These are phyloP conservation scores for Mechanitis messenoides DNA, from an alignment of 2,888 invertebrate species.

Conservation along the genomic window DNA sequence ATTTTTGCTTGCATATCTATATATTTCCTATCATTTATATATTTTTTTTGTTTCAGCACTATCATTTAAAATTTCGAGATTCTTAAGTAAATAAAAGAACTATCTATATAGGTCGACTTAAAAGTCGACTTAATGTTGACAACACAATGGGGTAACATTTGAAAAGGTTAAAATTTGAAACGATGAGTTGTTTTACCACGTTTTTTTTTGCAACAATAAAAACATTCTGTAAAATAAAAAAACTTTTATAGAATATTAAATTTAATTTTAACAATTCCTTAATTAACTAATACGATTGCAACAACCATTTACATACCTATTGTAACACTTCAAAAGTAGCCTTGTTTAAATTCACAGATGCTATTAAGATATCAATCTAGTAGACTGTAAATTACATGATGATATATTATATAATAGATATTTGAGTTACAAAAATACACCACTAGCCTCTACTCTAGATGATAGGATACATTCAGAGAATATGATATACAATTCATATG, in stretches of 20 bases:
- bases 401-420: no score
- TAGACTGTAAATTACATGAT: neutral
- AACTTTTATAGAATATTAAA: slow-evolving; percentile 52
- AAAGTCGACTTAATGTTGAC: no score
- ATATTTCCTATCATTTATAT: neutral
- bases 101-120: no score
- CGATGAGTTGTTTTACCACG: no score
- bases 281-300: slow-evolving; percentile 54
- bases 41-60: neutral
- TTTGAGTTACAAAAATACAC: neutral
- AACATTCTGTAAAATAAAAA: slow-evolving; percentile 28
- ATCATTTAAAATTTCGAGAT: neutral
- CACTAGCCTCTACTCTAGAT: neutral
- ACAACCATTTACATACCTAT: slow-evolving; percentile 52
- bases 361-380: slow-evolving; percentile 9
- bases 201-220: neutral
- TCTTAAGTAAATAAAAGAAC: no score
- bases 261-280: slow-evolving; percentile 69
- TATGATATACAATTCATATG: no score
- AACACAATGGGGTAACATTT: no score
- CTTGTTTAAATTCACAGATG: slow-evolving; percentile 21
- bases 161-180: no score
- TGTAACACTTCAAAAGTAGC: slow-evolving; percentile 30
- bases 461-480: no score
- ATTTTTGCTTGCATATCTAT: no score